Evolutionary conservation across 2,888 invertebrate species (phyloP).

Genomic region (Lysandra bellargus): DNA sequence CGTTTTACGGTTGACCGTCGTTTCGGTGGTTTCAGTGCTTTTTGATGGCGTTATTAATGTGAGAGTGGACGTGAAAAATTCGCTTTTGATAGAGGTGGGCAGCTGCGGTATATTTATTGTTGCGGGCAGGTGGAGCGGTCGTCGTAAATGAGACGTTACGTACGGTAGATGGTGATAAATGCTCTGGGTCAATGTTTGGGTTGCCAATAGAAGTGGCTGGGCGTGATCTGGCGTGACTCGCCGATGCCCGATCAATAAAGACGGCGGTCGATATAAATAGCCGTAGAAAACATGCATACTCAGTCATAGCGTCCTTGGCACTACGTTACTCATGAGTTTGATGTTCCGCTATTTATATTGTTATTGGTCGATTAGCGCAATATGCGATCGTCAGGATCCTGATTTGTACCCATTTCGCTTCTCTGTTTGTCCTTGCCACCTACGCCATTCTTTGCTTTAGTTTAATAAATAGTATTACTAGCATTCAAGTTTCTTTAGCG

Average conservation of each 20-base stretch:
- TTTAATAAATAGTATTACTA: not conserved
- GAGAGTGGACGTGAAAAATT: slow-evolving; percentile 67
- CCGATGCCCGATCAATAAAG: slow-evolving; percentile 65
- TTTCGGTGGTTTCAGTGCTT: slow-evolving; percentile 64
- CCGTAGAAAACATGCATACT: slow-evolving; percentile 49
- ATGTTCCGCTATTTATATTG: slow-evolving; percentile 19
- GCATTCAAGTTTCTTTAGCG: not conserved
- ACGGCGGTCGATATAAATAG: slow-evolving; percentile 57
- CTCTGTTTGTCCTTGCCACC: not conserved
- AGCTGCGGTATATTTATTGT: slow-evolving; percentile 69
- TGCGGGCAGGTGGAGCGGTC: slow-evolving; percentile 54
- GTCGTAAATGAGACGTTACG: slow-evolving; percentile 47
- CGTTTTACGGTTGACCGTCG: slow-evolving; percentile 70
- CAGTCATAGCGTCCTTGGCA: slow-evolving; percentile 56
- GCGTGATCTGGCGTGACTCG: slow-evolving; percentile 59
- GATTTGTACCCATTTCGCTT: slow-evolving; percentile 19
- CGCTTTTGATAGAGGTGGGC: slow-evolving; percentile 67
- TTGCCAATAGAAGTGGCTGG: slow-evolving; percentile 68
- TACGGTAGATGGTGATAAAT: slow-evolving; percentile 52
- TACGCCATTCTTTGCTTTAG: not conserved
- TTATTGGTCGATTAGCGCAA: slow-evolving; percentile 17
- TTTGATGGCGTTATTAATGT: slow-evolving; percentile 75
- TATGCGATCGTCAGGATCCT: not conserved
- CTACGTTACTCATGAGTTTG: slow-evolving; percentile 35
- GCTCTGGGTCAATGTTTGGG: slow-evolving; percentile 56